Conservation (phyloP, 2,797 vertebrate species). For the Microctenopoma steveboyesi region DNA sequence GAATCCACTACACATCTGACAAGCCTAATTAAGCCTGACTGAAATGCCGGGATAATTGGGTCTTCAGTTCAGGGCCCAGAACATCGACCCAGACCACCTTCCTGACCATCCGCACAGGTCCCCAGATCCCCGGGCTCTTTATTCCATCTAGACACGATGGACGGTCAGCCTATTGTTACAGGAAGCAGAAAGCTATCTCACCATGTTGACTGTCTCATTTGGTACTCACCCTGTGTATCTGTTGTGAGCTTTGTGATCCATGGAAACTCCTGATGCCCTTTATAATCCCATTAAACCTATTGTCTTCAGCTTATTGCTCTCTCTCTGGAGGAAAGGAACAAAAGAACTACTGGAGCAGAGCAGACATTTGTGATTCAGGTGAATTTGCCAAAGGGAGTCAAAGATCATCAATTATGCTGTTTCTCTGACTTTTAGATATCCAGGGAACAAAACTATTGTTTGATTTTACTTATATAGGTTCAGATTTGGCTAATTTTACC, state of each 20-base stretch:
- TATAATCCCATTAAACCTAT: conserved; percentile 78
- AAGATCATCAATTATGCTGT: conserved; percentile 40
- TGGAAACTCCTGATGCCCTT: conserved; percentile 72
- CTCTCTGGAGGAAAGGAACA: conserved; percentile 40
- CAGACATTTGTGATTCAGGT: conserved; percentile 45
- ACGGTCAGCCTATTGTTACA: conserved; percentile 49
- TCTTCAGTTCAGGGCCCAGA: conserved; percentile 76
- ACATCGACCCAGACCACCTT: conserved; percentile 62
- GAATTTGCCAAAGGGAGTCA: conserved; percentile 28
- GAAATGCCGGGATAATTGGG: conserved; percentile 80
- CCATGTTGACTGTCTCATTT: conserved; percentile 54
- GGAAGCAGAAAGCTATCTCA: conserved; percentile 47
- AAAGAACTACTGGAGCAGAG: conserved; percentile 33
- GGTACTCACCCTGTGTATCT: conserved; percentile 37
- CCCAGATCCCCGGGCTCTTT: conserved; percentile 53
- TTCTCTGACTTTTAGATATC: conserved; percentile 14
- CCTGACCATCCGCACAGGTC: conserved; percentile 46
- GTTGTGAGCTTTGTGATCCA: conserved; percentile 65
- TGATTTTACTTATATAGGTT: background rate
- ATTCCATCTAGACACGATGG: conserved; percentile 44
- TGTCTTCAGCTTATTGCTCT: conserved; percentile 67
- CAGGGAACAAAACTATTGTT: background rate
- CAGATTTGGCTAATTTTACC: too few relatives aligned
- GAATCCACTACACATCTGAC: conserved; percentile 84
- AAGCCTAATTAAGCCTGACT: conserved; percentile 83